Percentiles rank a stretch among this genome's conserved stretches.
Evolutionary conservation across 2,797 vertebrate genomes (phyloP).

Genomic region (Peromyscus nudipes): DNA sequence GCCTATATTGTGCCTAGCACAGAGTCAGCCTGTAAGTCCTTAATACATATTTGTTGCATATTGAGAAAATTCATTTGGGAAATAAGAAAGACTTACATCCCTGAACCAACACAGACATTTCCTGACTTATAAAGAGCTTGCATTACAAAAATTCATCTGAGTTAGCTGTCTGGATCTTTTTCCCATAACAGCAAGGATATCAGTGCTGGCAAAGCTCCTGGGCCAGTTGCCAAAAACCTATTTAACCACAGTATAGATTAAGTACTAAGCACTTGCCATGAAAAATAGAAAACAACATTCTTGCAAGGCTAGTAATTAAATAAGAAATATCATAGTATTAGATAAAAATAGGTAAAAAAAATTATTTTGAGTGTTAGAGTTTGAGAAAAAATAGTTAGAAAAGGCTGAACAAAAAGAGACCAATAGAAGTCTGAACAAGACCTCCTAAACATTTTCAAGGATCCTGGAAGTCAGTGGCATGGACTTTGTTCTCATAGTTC

Average conservation of each 20-base stretch:
- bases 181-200: conserved; percentile 74
- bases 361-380: conserved; percentile 55
- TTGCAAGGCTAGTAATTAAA: conserved; percentile 79
- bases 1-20: background rate
- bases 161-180: conserved; percentile 73
- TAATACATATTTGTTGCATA: conserved; percentile 36
- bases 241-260: conserved; percentile 80
- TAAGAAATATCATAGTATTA: conserved; percentile 74
- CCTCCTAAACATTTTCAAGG: conserved; percentile 16
- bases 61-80: conserved; percentile 63
- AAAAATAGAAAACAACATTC: conserved; percentile 80
- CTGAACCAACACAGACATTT: conserved; percentile 5
- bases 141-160: conserved; percentile 74
- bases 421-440: background rate
- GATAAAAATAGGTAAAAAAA: conserved; percentile 66
- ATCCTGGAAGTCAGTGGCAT: background rate
- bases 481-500: background rate
- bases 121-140: conserved; percentile 72
- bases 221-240: conserved; percentile 77
- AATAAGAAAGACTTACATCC: conserved; percentile 63
- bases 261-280: conserved; percentile 75
- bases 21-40: background rate
- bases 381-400: conserved; percentile 58
- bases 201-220: conserved; percentile 65
- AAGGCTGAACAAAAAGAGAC: background rate